Evolutionary conservation across 2,888 invertebrate species (phyloP).

Genomic region (Entomobrya proxima): DNA sequence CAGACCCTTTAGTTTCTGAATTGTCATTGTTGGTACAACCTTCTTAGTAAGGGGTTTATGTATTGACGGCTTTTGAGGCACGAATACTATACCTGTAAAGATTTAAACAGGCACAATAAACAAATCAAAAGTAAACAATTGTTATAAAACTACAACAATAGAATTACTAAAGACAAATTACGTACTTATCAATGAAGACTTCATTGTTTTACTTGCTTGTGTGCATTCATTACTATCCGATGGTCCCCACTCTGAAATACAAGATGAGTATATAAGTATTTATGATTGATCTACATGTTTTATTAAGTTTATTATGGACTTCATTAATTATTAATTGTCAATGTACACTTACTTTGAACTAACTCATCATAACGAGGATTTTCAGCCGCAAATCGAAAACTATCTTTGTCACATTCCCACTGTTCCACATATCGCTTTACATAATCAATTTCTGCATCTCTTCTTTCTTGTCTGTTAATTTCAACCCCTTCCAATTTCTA

Average conservation of each 20-base stretch:
- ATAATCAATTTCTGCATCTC: conserved; percentile 94
- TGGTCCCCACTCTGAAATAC: conserved; percentile 86
- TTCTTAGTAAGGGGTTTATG: conserved; percentile 81
- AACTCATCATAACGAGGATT: conserved; percentile 88
- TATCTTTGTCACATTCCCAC: conserved; percentile 82
- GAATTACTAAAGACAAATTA: background rate
- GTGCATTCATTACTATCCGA: conserved; percentile 86
- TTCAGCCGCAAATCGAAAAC: conserved; percentile 81
- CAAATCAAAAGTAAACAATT: conserved; percentile 50
- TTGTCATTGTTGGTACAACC: conserved; percentile 86
- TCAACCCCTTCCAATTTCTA: conserved; percentile 85
- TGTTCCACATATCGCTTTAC: conserved; percentile 87
- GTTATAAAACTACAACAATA: background rate
- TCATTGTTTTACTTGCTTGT: conserved; percentile 81
- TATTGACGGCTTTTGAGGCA: conserved; percentile 45
- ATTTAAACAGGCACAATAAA: conserved; percentile 15
- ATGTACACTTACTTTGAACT: conserved; percentile 83
- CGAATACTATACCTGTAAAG: conserved; percentile 54
- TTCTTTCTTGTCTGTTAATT: conserved; percentile 84
- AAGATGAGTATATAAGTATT: background rate
- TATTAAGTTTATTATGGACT: background rate
- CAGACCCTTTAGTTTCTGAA: conserved; percentile 89
- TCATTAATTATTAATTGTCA: background rate
- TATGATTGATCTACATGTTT: background rate
- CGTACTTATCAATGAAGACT: conserved; percentile 82